phyloP scores from a whole-genome alignment of 1,140 invertebrate species.

The Drosophila kanapiae region DNA sequence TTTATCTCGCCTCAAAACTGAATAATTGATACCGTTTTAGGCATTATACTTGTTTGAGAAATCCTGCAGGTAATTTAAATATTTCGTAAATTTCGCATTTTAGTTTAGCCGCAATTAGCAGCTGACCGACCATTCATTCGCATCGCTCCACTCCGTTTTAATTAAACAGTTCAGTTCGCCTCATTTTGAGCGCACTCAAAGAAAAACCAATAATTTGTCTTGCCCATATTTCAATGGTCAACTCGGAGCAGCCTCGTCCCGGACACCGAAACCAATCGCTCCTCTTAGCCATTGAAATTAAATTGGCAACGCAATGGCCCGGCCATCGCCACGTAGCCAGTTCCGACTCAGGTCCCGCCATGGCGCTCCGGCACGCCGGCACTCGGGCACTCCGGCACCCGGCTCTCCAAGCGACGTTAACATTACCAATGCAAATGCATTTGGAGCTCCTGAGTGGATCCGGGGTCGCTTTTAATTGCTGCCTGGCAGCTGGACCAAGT shows the following conservation, averaged over 20 bases:
- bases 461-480: slow-evolving; percentile 58
- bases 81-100: neutral
- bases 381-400: neutral
- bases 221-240: slow-evolving; percentile 70
- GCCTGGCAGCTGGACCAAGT: slow-evolving; percentile 6
- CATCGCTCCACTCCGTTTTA: slow-evolving; percentile 68
- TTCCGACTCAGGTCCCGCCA: slow-evolving; percentile 12
- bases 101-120: slow-evolving; percentile 39
- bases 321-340: slow-evolving; percentile 1
- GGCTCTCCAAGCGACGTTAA: slow-evolving; percentile 37
- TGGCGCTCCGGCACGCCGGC: neutral
- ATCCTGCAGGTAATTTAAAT: neutral
- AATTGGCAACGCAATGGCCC: slow-evolving; percentile 57
- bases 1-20: slow-evolving; percentile 32
- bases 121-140: slow-evolving; percentile 57
- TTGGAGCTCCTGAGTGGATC: slow-evolving; percentile 40
- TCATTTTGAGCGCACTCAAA: slow-evolving; percentile 69
- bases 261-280: slow-evolving; percentile 6
- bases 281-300: slow-evolving; percentile 43
- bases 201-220: slow-evolving; percentile 81
- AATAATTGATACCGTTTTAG: slow-evolving; percentile 34
- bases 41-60: neutral
- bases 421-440: slow-evolving; percentile 81
- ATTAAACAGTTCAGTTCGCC: slow-evolving; percentile 73
- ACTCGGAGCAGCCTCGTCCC: neutral